Percentiles rank a stretch among this genome's conserved stretches.
phyloP scores from a whole-genome alignment of 2,888 invertebrate species.

The Rhyacophila evoluta region DNA sequence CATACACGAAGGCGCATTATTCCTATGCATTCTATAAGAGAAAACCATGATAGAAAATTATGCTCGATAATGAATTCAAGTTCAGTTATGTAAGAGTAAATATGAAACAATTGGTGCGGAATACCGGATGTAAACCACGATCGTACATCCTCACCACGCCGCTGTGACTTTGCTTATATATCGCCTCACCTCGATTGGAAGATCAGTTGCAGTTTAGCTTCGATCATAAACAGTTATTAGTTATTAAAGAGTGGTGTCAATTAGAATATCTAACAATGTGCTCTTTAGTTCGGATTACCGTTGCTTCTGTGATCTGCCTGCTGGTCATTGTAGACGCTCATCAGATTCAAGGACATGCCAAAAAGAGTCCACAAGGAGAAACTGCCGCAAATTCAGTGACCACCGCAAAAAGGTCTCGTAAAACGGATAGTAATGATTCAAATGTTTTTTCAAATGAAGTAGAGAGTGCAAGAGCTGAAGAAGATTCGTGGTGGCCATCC shows the following conservation, averaged over 20 bases:
- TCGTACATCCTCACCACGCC: conserved; percentile 58
- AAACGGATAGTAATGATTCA: conserved; percentile 10
- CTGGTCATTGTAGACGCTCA: conserved; percentile 57
- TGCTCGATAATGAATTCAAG: conserved; percentile 69
- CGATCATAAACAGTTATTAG: conserved; percentile 58
- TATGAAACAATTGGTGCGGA: conserved; percentile 71
- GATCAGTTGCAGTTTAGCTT: conserved; percentile 63
- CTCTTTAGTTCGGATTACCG: conserved; percentile 66
- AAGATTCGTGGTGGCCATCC: conserved; percentile 68
- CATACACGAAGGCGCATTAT: conserved; percentile 58
- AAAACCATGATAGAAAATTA: conserved; percentile 71
- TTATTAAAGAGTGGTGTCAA: conserved; percentile 53
- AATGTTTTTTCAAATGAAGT: conserved; percentile 61
- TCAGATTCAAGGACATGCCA: conserved; percentile 28
- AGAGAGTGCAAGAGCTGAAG: conserved; percentile 68
- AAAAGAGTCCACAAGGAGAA: conserved; percentile 56
- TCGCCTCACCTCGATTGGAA: conserved; percentile 64
- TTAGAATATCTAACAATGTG: conserved; percentile 60
- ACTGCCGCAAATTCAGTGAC: conserved; percentile 62
- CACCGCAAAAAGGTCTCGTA: conserved; percentile 30
- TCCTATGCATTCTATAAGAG: conserved; percentile 70
- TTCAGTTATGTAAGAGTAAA: conserved; percentile 69
- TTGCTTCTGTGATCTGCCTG: conserved; percentile 64
- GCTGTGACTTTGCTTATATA: conserved; percentile 67
- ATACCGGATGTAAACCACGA: conserved; percentile 69